A percentile compares a stretch with the other conserved stretches of the same genome.
phyloP scores from a whole-genome alignment of 1,140 invertebrate genomes.

The Drosophila punjabiensis region DNA sequence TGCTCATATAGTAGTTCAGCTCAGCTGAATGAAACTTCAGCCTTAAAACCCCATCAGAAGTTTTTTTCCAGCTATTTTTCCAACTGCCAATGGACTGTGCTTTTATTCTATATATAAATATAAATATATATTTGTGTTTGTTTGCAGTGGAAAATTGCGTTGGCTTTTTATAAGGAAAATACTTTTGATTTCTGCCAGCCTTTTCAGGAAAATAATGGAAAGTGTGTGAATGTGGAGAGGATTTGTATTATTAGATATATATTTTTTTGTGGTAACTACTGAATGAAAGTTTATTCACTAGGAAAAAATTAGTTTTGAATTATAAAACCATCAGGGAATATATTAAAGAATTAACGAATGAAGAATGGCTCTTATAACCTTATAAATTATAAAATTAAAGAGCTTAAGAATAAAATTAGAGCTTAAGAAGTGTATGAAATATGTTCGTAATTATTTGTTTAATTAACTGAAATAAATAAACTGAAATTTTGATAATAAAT shows the following conservation, averaged over 20 bases:
- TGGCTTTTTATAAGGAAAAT: background rate
- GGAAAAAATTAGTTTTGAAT: background rate
- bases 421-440: background rate
- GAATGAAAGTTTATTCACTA: background rate
- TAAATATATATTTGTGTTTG: background rate
- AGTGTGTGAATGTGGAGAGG: background rate
- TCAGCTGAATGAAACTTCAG: slow-evolving; percentile 12
- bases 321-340: background rate
- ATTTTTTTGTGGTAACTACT: background rate
- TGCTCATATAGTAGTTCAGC: background rate
- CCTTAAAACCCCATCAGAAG: slow-evolving; percentile 6
- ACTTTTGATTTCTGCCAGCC: background rate
- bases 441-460: background rate
- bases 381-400: too few species aligned
- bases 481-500: too few species aligned
- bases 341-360: background rate
- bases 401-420: too few species aligned
- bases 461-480: background rate
- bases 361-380: background rate
- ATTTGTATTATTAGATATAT: background rate
- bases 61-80: slow-evolving; percentile 2
- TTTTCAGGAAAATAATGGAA: slow-evolving; percentile 2
- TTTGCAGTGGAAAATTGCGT: background rate
- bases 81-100: background rate
- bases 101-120: background rate